Evolutionary conservation across 1,140 invertebrate genomes (phyloP), one percentile per base, ranked within the genome.

Genomic region (Augochlora pura): DNA sequence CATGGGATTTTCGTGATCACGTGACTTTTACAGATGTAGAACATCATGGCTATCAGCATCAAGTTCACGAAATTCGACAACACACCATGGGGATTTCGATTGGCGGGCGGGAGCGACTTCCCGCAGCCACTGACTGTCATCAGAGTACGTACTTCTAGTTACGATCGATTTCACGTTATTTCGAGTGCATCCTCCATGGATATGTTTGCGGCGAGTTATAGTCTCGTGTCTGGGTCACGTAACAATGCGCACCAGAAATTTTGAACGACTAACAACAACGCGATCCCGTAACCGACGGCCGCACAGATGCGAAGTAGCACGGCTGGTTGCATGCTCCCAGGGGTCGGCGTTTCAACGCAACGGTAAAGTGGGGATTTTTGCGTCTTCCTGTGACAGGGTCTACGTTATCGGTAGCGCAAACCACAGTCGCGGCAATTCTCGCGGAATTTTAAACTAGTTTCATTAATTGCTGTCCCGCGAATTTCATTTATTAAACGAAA

Each of bases 81-180:
- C 79, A 93, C 94, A 69, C 95, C 96, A 72, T 99, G 97, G 97
- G 97, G 97, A 70, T 98, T 99, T 93, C 94, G 97, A 49, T 93
- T 98, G 64, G 96, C 96, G 77, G 97, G 97, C 66, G 97, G 97
- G 16, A 94, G 94, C 79, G 97, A 98, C 91, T 97, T 96, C 88
- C 95, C 95, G 57, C 95, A 96, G 82, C 96, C 97, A 8, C 92
- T 98, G 57, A 96, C 96, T 60, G 95, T 98, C 65, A 96, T 97
- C 87, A 96, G 96, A 95, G 97, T 98, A 94, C 94, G 94, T 90
- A 88, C 64, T 27, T 18, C 32, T 42, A 1, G 14, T 23, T 63
- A 57, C 23, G 67, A 21, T 38, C 32, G 23, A n/a, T 16, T 18
- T 38, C 9, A 42, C 18, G 46, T 25, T 38, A 6, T 25, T 38